Conservation (phyloP, 2,888 invertebrate genomes). For the Pristionchus arcanus region DNA sequence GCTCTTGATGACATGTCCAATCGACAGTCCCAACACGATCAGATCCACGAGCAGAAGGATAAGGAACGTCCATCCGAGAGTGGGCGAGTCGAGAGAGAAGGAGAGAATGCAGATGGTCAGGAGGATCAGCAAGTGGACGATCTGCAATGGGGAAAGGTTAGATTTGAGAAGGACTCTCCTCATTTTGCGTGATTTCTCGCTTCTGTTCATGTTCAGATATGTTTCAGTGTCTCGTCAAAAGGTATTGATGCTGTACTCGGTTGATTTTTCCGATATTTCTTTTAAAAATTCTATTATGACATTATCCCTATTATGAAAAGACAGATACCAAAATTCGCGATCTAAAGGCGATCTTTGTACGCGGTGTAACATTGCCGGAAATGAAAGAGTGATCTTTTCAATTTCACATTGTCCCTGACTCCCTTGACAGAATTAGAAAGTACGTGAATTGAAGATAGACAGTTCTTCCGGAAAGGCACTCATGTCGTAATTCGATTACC, state of each 20-base stretch:
- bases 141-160: neutral
- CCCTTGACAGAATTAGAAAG: neutral
- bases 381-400: no score
- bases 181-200: neutral
- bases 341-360: no score
- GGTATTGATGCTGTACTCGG: no score
- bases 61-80: constrained; percentile 32
- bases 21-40: neutral
- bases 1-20: constrained; percentile 6
- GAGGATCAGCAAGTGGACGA: constrained; percentile 28
- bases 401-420: no score
- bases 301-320: no score
- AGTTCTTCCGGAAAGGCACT: neutral
- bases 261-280: no score
- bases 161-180: neutral
- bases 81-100: neutral
- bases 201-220: no score
- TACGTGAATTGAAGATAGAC: neutral
- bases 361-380: no score
- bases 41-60: constrained; percentile 19
- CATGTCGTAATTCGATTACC: constrained; percentile 8
- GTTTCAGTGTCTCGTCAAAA: no score
- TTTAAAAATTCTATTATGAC: no score
- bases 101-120: constrained; percentile 25
- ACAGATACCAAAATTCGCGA: no score